Evolutionary conservation across 2,888 invertebrate species (phyloP).

Genomic region (Tiphia femorata): DNA sequence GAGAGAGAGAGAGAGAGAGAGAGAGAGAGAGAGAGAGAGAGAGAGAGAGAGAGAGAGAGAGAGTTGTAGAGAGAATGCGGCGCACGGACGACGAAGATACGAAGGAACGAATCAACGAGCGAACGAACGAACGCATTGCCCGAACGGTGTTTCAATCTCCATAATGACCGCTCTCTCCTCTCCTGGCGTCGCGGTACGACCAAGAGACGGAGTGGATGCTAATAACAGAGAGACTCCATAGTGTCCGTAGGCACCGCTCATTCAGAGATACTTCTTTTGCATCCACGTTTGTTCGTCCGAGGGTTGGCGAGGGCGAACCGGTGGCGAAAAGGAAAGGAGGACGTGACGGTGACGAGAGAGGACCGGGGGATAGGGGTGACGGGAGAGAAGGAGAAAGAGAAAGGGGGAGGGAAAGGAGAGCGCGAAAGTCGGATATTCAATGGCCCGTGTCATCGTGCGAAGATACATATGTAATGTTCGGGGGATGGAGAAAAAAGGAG

Average conservation of each 20-base stretch:
- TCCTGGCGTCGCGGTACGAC: slow-evolving; percentile 25
- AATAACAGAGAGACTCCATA: slow-evolving; percentile 60
- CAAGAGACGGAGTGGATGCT: slow-evolving; percentile 55
- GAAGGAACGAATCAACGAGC: slow-evolving; percentile 17
- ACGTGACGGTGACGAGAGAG: neutral
- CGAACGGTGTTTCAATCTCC: slow-evolving; percentile 60
- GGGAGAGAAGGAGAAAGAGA: slow-evolving; percentile 21
- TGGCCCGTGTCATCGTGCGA: slow-evolving; percentile 50
- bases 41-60: slow-evolving; percentile 1
- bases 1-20: neutral
- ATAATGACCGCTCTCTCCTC: slow-evolving; percentile 58
- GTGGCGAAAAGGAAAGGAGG: neutral
- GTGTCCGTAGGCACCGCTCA: slow-evolving; percentile 51
- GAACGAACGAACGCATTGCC: slow-evolving; percentile 43
- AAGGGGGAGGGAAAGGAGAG: slow-evolving; percentile 15
- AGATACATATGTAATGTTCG: slow-evolving; percentile 27
- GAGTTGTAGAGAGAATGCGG: too few species aligned
- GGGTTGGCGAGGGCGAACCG: neutral
- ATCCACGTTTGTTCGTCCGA: slow-evolving; percentile 46
- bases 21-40: slow-evolving; percentile 6
- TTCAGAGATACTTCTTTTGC: slow-evolving; percentile 56
- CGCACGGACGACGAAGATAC: neutral
- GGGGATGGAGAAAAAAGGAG: neutral
- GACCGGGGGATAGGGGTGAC: neutral
- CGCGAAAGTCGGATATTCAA: slow-evolving; percentile 46